Conservation (phyloP, 2,113 vertebrate genomes). For the Vanacampus margaritifer region DNA sequence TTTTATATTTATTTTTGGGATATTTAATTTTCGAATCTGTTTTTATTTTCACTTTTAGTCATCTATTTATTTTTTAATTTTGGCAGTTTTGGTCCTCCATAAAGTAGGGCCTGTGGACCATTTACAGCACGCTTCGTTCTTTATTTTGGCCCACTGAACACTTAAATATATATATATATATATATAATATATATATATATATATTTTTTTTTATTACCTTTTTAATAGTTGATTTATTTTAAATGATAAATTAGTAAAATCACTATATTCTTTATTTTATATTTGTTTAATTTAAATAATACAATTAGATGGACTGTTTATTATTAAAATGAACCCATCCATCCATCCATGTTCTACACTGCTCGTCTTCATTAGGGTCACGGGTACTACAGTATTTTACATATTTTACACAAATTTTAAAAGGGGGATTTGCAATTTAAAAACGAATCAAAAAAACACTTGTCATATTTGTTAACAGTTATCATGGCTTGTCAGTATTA, state of each 20-base stretch:
- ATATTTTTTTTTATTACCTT: neutral
- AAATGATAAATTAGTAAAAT: neutral
- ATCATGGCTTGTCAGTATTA: neutral
- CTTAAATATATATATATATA: neutral
- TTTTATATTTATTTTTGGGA: too few species aligned
- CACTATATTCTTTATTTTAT: neutral
- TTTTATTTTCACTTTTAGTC: too few species aligned
- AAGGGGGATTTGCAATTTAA: neutral
- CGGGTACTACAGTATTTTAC: neutral
- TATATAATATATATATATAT: too few species aligned
- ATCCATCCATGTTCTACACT: neutral
- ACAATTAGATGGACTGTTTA: neutral
- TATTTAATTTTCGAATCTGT: too few species aligned
- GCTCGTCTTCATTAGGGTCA: neutral
- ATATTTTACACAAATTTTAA: neutral
- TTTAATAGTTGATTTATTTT: neutral
- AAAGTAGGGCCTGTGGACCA: neutral
- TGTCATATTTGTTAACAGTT: neutral
- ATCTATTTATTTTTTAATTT: too few species aligned
- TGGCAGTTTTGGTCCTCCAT: too few species aligned
- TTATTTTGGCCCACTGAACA: neutral
- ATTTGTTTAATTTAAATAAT: neutral
- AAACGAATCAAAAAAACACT: neutral
- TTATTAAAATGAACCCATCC: neutral
- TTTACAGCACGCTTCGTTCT: neutral